Evolutionary conservation across 2,797 vertebrate genomes (phyloP).

Genomic region (Graptemys geographica): DNA sequence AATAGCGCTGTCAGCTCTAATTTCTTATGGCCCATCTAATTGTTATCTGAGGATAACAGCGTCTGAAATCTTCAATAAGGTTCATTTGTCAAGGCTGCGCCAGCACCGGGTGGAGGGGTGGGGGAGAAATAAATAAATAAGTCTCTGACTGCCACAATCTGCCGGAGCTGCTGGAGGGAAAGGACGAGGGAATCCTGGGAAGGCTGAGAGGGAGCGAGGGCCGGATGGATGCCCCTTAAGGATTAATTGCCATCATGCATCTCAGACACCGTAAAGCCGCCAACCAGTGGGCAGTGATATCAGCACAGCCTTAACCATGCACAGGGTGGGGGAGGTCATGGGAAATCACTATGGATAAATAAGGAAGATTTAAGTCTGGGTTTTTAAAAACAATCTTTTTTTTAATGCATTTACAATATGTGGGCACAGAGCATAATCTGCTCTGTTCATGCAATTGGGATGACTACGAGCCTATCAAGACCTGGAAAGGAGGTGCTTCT

Average conservation of each 20-base stretch:
- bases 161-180: neutral
- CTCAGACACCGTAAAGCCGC: neutral
- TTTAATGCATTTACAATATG: neutral
- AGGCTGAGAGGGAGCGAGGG: neutral
- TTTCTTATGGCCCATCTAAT: conserved; percentile 88
- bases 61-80: conserved; percentile 83
- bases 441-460: neutral
- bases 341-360: neutral
- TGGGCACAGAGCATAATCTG: neutral
- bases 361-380: neutral
- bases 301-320: neutral
- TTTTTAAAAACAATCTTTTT: neutral
- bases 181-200: neutral
- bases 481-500: neutral
- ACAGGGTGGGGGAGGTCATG: neutral
- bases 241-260: neutral
- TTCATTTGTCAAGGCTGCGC: conserved; percentile 72
- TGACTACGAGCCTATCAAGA: neutral
- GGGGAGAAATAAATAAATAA: neutral
- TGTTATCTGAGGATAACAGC: conserved; percentile 84
- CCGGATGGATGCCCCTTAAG: neutral
- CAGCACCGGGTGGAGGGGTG: neutral
- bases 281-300: neutral
- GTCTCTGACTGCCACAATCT: neutral
- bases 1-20: conserved; percentile 88